A percentile compares a stretch with the other conserved stretches of the same genome.
These are phyloP conservation scores for Drosophila triauraria DNA, from an alignment of 1,140 invertebrate species.

Conservation along the genomic window DNA sequence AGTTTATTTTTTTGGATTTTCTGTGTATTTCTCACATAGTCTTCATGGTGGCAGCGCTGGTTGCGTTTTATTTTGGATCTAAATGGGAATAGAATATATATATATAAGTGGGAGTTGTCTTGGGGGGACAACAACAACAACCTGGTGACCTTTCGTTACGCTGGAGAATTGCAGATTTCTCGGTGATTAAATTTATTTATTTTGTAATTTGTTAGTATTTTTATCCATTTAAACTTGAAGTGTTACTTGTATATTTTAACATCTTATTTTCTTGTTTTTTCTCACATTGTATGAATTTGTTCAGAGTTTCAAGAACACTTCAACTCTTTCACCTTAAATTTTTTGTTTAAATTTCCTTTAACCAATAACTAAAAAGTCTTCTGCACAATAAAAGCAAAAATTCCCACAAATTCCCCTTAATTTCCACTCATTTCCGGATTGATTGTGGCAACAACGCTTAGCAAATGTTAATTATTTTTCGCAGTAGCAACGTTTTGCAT, in stretches of 20 bases:
- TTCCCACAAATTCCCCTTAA: neutral
- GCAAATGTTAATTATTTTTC: constrained; percentile 35
- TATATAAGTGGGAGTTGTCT: constrained; percentile 20
- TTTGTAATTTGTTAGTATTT: neutral
- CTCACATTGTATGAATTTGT: no score
- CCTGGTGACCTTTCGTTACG: constrained; percentile 49
- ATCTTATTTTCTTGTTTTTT: no score
- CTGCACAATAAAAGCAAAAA: constrained; percentile 3
- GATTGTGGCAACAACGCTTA: constrained; percentile 5
- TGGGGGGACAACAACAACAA: constrained; percentile 30
- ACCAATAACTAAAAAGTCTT: neutral
- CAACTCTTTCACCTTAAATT: no score
- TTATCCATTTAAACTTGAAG: neutral
- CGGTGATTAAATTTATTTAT: neutral
- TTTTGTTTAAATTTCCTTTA: neutral
- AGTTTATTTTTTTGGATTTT: constrained; percentile 3
- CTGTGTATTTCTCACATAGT: constrained; percentile 1
- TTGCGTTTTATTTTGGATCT: constrained; percentile 10
- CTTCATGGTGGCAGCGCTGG: constrained; percentile 27
- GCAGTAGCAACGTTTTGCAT: constrained; percentile 14
- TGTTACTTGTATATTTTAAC: no score
- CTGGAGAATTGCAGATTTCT: constrained; percentile 12
- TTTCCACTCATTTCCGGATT: constrained; percentile 9
- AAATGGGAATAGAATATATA: constrained; percentile 15
- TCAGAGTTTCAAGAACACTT: no score